Base-by-base conservation (phyloP, 1,140 invertebrate species). In the Polyergus mexicanus region DNA sequence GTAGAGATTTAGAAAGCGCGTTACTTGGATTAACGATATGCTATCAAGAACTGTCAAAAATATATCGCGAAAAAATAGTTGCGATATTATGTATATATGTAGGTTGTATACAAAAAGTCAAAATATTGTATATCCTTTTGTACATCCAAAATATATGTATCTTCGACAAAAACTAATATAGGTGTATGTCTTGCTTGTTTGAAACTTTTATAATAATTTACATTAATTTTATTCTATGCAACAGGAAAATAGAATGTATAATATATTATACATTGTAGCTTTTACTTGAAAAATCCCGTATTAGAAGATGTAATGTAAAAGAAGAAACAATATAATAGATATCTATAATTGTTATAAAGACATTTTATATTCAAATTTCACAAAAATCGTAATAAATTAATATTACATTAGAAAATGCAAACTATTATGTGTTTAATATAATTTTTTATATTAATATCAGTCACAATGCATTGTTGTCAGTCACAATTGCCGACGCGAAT, bases 1-100 rank as follows among this genome's bases (percentile, higher is more conserved):
- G 93, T 91, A 28, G 25, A 72, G 13, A 83, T 89, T 85, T 84
- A 51, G 16, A 25, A 44, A 6, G 0, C n/a, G 19, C 2, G 22
- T 86, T 75, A 71, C 47, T 35, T 7, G 13, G 0, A 3, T 3
- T 87, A 63, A 71, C 38, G 63, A 22, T 13, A 60, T 4, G 32
- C 19, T 54, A 22, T 10, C n/a, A 60, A 19, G n/a, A 22, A 54
- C 47, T 58, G 38, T 72, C 58, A 28, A 58, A 6, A 77, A 58
- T 44, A 47, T 47, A 22, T 86, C 63, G 69, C 51, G 81, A 66
- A 74, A 74, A 88, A 60, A 88, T 74, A 83, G 72, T 51, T 62
- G 28, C 51, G 76, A 47, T 62, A 58, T 85, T 74, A 54, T 77
- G 5, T 44, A 72, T 47, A 80, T 62, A 69, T 74, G 41, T 25